Evolutionary conservation across 2,113 vertebrate species (phyloP), one percentile per base, ranked within the genome.

Genomic region (Herpailurus yagouaroundi): DNA sequence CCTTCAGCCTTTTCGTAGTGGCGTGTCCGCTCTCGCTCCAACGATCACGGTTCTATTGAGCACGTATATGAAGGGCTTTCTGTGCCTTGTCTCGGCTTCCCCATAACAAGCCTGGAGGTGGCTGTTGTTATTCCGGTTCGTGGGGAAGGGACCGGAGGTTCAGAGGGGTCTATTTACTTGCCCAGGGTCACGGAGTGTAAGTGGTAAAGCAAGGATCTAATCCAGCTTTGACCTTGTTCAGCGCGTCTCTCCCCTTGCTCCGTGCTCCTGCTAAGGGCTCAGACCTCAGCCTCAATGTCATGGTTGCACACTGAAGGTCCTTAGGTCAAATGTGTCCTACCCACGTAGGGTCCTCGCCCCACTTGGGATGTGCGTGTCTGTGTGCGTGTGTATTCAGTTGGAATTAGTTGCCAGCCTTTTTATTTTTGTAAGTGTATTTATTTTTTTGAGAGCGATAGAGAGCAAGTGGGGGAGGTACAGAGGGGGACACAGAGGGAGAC

Each of bases 51-150:
- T 15, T 33, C 7, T 27, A 0, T 4, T 3, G 55, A 73, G 64
- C 25, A 3, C 4, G 1, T 11, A 9, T 4, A 4, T 0, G 27
- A 33, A 87, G 50, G 80, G 52, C 27, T 64, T 29, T 55, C 29
- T 29, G 48, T 19, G 41, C 45, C 41, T 31, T 16, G 19, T 21
- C 52, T 18, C 14, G 3, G 4, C 33, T 36, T 89, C 68, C 73
- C 4, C 3, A 0, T 25, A 14, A 76, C 14, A 19, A 27, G 25
- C 48, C 10, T 25, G 1, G 19, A 57, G 57, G 4, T 9, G 31
- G 69, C n/a, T 19, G 19, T 7, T 23, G 0, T 91, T 29, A 52
- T 45, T 77, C 36, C 5, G 23, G 55, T 27, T 50, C n/a, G 7
- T 1, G 7, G 66, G 45, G 60, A 50, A 63, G 81, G 33, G 19